A percentile compares a stretch with the other conserved stretches of the same genome.
Conservation (phyloP, 2,797 vertebrate genomes). For the Hydrophis major region DNA sequence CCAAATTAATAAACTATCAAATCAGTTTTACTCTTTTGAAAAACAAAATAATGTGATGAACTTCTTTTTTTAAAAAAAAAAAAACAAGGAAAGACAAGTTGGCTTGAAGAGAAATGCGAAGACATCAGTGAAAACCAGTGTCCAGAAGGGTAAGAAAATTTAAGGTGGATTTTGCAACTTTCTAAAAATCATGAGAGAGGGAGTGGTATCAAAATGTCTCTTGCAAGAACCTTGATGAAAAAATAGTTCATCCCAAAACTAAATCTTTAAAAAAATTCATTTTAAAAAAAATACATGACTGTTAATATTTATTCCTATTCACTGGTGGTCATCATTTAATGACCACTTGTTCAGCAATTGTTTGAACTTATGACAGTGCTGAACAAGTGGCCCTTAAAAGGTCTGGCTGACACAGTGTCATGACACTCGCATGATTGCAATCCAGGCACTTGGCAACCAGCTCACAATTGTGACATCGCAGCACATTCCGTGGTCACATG, state of each 20-base stretch:
- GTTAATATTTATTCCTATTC: background rate
- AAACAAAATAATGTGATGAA: background rate
- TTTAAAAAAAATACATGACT: background rate
- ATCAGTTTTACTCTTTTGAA: background rate
- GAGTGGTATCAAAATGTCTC: background rate
- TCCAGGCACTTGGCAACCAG: background rate
- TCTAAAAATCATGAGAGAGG: background rate
- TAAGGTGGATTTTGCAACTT: background rate
- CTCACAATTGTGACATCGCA: background rate
- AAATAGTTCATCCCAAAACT: background rate
- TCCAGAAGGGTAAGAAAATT: slow-evolving; percentile 84
- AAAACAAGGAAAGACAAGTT: slow-evolving; percentile 72
- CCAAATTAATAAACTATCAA: background rate
- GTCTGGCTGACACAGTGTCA: background rate
- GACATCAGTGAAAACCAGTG: slow-evolving; percentile 76
- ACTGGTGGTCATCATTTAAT: background rate
- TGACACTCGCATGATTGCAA: background rate
- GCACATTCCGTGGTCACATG: background rate
- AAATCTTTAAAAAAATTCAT: background rate
- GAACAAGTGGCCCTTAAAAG: background rate
- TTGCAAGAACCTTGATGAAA: background rate
- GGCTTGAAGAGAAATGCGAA: slow-evolving; percentile 78
- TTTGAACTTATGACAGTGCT: background rate
- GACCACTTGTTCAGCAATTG: background rate
- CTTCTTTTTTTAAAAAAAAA: slow-evolving; percentile 21